Evolutionary conservation across 2,113 vertebrate species (phyloP), one percentile per base, ranked within the genome.

Genomic region (Platichthys stellatus): DNA sequence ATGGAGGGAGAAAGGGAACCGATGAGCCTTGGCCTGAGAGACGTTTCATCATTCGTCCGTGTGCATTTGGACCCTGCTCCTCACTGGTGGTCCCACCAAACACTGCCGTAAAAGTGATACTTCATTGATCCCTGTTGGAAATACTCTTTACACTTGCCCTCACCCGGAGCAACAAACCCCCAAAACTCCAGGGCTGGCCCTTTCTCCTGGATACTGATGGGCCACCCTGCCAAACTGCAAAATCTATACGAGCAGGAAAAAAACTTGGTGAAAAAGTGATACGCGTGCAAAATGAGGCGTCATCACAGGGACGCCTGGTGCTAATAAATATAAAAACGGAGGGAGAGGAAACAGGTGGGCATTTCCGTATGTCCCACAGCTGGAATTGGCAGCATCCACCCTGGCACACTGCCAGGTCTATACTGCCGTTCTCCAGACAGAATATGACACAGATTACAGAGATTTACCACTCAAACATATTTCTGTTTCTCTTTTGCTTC

Each of bases 291-390:
- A 88, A 73, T 65, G 54, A 74, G 69, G 60, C 77, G 47, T 83
- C 77, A 82, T 87, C 80, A 43, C 83, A 28, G 47, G 20, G 54
- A 73, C 11, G 24, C 77, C 65, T 73, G 56, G 18, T 38, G 82
- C 84, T 76, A 81, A 86, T 87, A 60, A 63, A 83, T 73, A 35
- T 59, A 70, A 82, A 86, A 80, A 84, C 14, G 76, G 86, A 84
- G 60, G 71, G 68, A 74, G 61, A 72, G 69, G 72, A 87, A 91
- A 90, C 92, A 91, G 90, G 86, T 92, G 89, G 80, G 67, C 72
- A 86, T 90, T 91, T 88, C 74, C 21, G 47, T 43, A 75, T 69
- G 74, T 81, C 76, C 77, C 78, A 62, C 74, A 77, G 77, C 63
- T 3, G 74, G 63, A 83, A 77, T 61, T 80, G 78, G 80, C 65